A percentile compares a stretch with the other conserved stretches of the same genome.
phyloP scores from a whole-genome alignment of 2,888 invertebrate species.

The Coecobrya sp. region DNA sequence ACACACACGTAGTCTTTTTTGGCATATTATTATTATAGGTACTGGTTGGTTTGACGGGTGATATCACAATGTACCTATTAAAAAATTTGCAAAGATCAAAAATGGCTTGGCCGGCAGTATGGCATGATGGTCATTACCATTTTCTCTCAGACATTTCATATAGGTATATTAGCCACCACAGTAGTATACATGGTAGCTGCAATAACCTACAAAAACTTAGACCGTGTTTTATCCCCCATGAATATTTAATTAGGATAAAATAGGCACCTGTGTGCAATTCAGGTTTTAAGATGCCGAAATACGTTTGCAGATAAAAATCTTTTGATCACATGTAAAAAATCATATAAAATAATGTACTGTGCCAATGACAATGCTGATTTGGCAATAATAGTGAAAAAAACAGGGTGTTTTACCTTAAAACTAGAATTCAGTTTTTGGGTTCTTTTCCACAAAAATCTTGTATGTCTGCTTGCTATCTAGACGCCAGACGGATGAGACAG shows the following conservation, averaged over 20 bases:
- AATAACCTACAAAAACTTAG: slow-evolving; percentile 19
- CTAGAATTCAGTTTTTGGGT: slow-evolving; percentile 68
- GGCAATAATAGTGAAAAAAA: slow-evolving; percentile 22
- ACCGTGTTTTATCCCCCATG: neutral
- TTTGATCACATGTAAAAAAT: neutral
- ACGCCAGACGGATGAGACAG: neutral
- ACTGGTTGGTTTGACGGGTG: neutral
- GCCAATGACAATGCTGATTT: neutral
- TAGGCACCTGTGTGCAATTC: slow-evolving; percentile 27
- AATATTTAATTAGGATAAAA: slow-evolving; percentile 45
- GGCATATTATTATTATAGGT: neutral
- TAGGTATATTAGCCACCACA: neutral
- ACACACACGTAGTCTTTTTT: neutral
- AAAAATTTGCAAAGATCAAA: slow-evolving; percentile 1
- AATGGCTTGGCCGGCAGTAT: neutral
- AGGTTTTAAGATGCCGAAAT: neutral
- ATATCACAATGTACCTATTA: slow-evolving; percentile 39
- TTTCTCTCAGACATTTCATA: neutral
- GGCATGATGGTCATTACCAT: neutral
- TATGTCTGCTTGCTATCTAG: slow-evolving; percentile 44
- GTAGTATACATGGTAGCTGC: neutral
- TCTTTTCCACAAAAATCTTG: slow-evolving; percentile 51
- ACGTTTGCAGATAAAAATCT: neutral
- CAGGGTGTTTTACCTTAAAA: slow-evolving; percentile 67
- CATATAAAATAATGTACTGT: neutral